Evolutionary conservation across 2,113 vertebrate species (phyloP).

Genomic region (Pygoscelis adeliae): DNA sequence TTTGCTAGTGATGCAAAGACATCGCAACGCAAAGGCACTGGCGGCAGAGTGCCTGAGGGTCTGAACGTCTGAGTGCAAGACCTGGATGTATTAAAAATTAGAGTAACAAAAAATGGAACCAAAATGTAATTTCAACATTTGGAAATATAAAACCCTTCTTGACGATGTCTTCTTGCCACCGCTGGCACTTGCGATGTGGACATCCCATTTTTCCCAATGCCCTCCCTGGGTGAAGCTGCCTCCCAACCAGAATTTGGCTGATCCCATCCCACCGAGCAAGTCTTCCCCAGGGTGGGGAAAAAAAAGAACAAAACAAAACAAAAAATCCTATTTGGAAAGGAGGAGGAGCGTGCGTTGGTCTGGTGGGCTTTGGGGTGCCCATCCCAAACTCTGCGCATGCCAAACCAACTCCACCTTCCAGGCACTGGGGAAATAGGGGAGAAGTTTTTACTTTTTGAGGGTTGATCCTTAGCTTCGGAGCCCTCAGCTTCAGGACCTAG

Average conservation of each 20-base stretch:
- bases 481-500: not conserved
- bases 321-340: not conserved
- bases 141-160: not conserved
- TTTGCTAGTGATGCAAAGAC: not conserved
- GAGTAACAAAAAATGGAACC: not conserved
- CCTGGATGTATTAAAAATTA: not conserved
- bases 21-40: accelerated
- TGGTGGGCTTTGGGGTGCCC: not conserved
- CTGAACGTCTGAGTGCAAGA: not conserved
- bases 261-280: not conserved
- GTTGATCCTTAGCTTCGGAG: not conserved
- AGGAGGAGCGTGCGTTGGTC: not conserved
- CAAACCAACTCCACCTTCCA: not conserved
- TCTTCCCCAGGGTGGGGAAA: not conserved
- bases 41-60: not conserved
- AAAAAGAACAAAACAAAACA: not conserved
- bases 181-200: too few species aligned
- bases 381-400: not conserved
- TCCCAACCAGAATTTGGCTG: not conserved
- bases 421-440: too few species aligned
- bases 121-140: too few species aligned
- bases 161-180: not conserved
- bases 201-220: too few species aligned
- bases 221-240: not conserved
- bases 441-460: not conserved